These are phyloP conservation scores for Steromphala cineraria DNA, from an alignment of 2,888 invertebrate species.

Conservation along the genomic window DNA sequence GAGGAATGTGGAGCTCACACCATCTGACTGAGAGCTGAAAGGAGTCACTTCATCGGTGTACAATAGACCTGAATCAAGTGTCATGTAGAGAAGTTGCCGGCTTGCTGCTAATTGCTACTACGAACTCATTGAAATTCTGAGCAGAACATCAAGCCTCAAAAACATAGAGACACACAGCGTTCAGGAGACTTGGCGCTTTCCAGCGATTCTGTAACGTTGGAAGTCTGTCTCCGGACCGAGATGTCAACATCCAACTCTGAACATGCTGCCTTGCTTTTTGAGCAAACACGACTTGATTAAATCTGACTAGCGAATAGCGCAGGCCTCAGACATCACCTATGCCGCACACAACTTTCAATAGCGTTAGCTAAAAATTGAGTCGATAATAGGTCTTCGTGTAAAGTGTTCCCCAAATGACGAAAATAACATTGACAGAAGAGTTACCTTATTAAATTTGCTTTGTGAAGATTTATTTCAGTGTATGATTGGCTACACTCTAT, in stretches of 20 bases:
- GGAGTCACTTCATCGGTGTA: not conserved
- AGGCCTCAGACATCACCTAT: not conserved
- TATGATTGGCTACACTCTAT: not conserved
- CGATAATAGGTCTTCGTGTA: not conserved
- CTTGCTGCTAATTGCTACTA: conserved; percentile 16
- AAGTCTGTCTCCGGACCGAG: not conserved
- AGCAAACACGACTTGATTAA: not conserved
- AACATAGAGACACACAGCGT: not conserved
- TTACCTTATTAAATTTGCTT: not conserved
- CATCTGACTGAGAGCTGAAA: not conserved
- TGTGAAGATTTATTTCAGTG: not conserved
- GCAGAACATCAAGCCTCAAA: not conserved
- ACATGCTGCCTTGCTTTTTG: not conserved
- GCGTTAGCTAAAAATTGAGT: not conserved
- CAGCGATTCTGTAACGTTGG: not conserved
- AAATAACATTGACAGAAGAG: conserved; percentile 7
- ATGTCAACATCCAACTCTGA: conserved; percentile 11
- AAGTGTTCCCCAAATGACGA: not conserved
- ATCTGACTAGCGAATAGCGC: not conserved
- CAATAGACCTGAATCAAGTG: conserved; percentile 20
- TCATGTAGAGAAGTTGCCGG: not conserved
- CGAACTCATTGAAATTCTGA: conserved; percentile 23
- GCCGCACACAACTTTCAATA: not conserved
- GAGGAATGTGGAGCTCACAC: conserved; percentile 3
- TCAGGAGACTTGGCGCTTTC: not conserved